Percentiles rank a stretch among this genome's conserved stretches.
Evolutionary conservation across 1,140 invertebrate species (phyloP).

Genomic region (Hylyphantes graminicola): DNA sequence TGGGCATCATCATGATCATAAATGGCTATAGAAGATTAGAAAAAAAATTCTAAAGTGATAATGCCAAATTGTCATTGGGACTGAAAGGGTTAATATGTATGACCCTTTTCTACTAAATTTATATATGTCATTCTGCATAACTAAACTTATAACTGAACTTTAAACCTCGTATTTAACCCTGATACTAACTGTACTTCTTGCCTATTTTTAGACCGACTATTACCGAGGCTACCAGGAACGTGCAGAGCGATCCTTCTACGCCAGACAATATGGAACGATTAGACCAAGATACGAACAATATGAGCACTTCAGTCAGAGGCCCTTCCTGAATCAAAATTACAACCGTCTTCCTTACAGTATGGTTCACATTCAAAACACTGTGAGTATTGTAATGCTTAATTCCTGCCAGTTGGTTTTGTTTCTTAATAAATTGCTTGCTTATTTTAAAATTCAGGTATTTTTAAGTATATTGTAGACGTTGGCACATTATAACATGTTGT

Average conservation of each 20-base stretch:
- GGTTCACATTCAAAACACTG: constrained; percentile 51
- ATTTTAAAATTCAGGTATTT: no score
- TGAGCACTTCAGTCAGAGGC: constrained; percentile 31
- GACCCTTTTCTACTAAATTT: not conserved
- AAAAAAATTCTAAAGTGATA: no score
- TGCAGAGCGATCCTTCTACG: not conserved
- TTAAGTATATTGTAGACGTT: no score
- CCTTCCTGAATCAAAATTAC: constrained; percentile 54
- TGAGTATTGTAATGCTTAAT: constrained; percentile 13
- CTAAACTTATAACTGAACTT: not conserved
- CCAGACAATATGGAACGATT: not conserved
- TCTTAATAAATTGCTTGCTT: no score
- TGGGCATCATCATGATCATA: no score
- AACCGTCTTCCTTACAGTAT: constrained; percentile 52
- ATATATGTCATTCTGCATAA: not conserved
- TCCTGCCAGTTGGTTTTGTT: no score
- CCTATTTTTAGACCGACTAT: constrained; percentile 30
- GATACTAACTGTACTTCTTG: not conserved
- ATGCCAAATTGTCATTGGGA: no score
- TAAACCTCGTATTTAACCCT: not conserved
- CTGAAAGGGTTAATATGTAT: no score
- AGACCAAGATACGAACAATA: constrained; percentile 32
- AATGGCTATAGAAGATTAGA: no score
- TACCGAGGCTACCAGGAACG: constrained; percentile 13
- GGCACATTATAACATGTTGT: no score